Evolutionary conservation across 2,113 vertebrate species (phyloP).

Genomic region (Ceyx melanurus): DNA sequence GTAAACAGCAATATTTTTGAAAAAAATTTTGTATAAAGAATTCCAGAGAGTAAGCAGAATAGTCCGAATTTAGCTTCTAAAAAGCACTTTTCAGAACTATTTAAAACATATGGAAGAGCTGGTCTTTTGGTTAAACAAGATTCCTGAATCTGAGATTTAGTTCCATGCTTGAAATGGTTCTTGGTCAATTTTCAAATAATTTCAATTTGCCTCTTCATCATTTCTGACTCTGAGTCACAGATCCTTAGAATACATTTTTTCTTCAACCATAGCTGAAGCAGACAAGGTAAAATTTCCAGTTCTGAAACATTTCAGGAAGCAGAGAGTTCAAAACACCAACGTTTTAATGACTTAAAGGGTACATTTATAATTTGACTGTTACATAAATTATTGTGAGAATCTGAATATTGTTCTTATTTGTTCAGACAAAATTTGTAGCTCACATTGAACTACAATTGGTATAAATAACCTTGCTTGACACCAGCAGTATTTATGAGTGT

Average conservation of each 20-base stretch:
- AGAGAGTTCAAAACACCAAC: background rate
- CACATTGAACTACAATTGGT: background rate
- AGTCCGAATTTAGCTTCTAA: background rate
- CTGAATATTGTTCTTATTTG: background rate
- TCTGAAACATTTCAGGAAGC: conserved; percentile 10
- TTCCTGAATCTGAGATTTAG: conserved; percentile 2
- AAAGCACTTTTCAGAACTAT: conserved; percentile 15
- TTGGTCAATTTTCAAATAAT: background rate
- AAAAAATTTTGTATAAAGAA: conserved; percentile 3
- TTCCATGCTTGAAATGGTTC: background rate
- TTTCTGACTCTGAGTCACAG: background rate
- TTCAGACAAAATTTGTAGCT: background rate
- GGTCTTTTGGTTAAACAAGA: background rate
- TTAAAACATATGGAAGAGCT: conserved; percentile 40
- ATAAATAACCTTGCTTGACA: background rate
- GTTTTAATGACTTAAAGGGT: background rate
- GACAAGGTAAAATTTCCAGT: background rate
- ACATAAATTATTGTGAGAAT: background rate
- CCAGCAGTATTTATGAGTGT: background rate
- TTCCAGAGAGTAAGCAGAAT: conserved; percentile 12
- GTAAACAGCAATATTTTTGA: conserved; percentile 33
- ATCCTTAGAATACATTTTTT: background rate
- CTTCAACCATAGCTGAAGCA: background rate
- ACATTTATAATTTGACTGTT: background rate
- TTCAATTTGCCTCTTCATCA: background rate